Evolutionary conservation across 2,113 vertebrate species (phyloP).

Genomic region (Erythrocebus patas): DNA sequence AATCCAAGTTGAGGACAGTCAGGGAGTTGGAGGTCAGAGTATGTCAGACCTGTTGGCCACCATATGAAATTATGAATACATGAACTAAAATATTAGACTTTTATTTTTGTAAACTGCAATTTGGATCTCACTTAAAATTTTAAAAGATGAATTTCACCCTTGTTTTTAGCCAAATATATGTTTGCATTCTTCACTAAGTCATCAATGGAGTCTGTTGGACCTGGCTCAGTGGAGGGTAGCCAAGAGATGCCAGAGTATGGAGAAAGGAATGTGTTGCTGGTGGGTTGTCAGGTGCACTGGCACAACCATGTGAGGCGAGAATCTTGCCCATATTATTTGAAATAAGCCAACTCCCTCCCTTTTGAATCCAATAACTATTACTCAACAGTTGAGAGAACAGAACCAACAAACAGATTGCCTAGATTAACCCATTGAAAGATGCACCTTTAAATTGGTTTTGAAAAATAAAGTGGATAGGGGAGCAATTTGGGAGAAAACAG

Average conservation of each 20-base stretch:
- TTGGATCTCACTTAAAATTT: neutral
- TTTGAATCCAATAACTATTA: constrained; percentile 45
- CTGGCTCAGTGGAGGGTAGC: neutral
- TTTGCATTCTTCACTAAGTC: neutral
- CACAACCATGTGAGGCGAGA: neutral
- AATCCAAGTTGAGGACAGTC: neutral
- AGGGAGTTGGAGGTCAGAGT: neutral
- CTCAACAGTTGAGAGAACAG: constrained; percentile 34
- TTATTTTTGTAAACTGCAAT: neutral
- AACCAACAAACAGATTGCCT: constrained; percentile 44
- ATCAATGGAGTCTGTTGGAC: constrained; percentile 14
- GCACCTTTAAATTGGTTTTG: constrained; percentile 45
- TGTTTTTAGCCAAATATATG: constrained; percentile 18
- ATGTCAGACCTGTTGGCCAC: neutral
- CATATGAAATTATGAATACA: neutral
- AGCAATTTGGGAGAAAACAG: constrained; percentile 28
- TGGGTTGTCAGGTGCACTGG: constrained; percentile 52
- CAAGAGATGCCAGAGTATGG: neutral
- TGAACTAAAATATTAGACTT: neutral
- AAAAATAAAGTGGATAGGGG: constrained; percentile 19
- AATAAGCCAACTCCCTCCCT: neutral
- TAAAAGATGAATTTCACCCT: constrained; percentile 4
- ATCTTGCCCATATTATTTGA: neutral
- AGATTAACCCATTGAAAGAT: constrained; percentile 47
- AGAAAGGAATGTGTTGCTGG: constrained; percentile 12